Percentiles rank a stretch among this genome's conserved stretches.
Evolutionary conservation across 1,140 invertebrate species (phyloP).

Genomic region (Drosophila ogumai): DNA sequence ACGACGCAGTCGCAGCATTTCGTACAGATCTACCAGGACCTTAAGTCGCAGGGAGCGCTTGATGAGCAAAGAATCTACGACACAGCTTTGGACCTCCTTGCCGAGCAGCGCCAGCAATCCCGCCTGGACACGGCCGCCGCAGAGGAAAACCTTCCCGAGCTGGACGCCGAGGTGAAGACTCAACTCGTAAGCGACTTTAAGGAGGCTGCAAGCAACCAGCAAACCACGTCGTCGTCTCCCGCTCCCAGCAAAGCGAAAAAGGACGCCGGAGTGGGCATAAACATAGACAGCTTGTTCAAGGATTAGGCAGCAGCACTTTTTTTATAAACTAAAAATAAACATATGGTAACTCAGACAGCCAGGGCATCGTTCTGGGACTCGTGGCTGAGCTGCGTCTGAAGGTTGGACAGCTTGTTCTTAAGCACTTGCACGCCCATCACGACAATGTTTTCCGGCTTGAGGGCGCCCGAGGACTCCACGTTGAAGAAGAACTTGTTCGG

Average conservation of each 20-base stretch:
- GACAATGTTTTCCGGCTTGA: constrained; percentile 99
- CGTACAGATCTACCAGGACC: constrained; percentile 86
- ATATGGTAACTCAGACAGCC: constrained; percentile 86
- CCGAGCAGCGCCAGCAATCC: constrained; percentile 66
- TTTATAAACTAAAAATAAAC: constrained; percentile 58
- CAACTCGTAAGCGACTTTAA: constrained; percentile 63
- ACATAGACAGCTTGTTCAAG: constrained; percentile 73
- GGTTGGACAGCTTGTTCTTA: constrained; percentile 98
- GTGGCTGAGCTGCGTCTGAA: constrained; percentile 96
- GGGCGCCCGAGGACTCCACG: constrained; percentile 96
- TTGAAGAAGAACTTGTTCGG: constrained; percentile 99
- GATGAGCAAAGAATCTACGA: constrained; percentile 85
- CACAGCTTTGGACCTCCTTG: constrained; percentile 84
- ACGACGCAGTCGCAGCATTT: constrained; percentile 87
- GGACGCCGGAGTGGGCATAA: constrained; percentile 50
- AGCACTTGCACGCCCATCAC: constrained; percentile 96
- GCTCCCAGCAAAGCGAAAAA: constrained; percentile 43
- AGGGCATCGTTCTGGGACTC: constrained; percentile 94
- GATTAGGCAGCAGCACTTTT: constrained; percentile 49
- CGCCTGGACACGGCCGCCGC: constrained; percentile 9
- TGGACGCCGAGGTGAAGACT: constrained; percentile 16
- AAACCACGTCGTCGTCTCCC: not conserved
- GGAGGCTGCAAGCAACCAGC: constrained; percentile 45
- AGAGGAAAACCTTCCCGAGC: constrained; percentile 34
- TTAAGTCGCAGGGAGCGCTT: constrained; percentile 85